Percentiles rank a stretch among this genome's conserved stretches.
These are phyloP conservation scores for Sternotherus odoratus DNA, from an alignment of 2,797 vertebrate species.

Conservation along the genomic window DNA sequence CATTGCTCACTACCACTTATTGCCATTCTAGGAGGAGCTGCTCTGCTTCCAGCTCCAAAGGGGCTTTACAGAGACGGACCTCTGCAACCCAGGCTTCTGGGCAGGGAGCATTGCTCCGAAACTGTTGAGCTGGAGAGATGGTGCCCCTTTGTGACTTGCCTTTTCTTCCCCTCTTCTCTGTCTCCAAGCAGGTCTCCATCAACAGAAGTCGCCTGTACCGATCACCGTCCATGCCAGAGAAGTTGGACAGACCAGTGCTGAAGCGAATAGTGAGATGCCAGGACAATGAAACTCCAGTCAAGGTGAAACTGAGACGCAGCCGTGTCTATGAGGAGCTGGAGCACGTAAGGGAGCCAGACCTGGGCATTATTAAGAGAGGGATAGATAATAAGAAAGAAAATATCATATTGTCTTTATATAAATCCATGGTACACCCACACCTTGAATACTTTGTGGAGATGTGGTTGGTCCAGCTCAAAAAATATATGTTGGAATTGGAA, in stretches of 20 bases:
- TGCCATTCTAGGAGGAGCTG: background rate
- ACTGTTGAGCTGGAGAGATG: background rate
- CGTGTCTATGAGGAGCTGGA: conserved; percentile 29
- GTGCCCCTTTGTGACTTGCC: background rate
- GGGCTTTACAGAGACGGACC: background rate
- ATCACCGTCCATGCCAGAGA: conserved; percentile 77
- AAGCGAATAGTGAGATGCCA: conserved; percentile 49
- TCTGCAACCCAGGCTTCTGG: background rate
- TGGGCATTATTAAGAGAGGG: too few species aligned
- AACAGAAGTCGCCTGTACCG: conserved; percentile 68
- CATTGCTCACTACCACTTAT: background rate
- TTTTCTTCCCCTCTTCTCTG: background rate
- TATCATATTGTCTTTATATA: too few species aligned
- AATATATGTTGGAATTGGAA: too few species aligned
- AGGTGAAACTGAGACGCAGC: conserved; percentile 62
- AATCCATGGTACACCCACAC: too few species aligned
- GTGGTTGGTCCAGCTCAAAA: too few species aligned
- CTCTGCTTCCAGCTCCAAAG: background rate
- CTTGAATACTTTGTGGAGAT: too few species aligned
- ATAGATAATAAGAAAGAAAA: too few species aligned
- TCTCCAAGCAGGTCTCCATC: conserved; percentile 37
- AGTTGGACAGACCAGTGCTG: conserved; percentile 59
- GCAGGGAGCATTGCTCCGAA: background rate
- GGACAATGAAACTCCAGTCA: conserved; percentile 45
- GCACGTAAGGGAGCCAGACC: conserved; percentile 4